A percentile compares a stretch with the other conserved stretches of the same genome.
Evolutionary conservation across 2,888 invertebrate genomes (phyloP).

Genomic region (Hesperia comma): DNA sequence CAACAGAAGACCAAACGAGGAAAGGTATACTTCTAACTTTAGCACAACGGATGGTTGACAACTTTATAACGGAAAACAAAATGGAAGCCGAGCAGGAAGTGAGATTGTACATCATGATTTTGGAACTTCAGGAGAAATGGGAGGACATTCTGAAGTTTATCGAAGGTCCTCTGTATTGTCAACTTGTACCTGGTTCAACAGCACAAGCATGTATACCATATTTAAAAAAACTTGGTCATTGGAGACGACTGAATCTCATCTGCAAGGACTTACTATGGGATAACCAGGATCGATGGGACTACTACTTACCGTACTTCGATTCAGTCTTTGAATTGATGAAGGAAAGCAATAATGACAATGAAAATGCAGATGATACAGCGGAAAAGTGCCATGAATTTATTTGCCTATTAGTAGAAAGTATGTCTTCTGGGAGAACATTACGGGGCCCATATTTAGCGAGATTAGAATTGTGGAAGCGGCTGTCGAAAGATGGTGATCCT

Average conservation of each 20-base stretch:
- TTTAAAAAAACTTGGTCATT: constrained; percentile 88
- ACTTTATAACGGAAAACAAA: constrained; percentile 93
- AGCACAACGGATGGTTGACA: constrained; percentile 97
- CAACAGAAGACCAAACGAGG: constrained; percentile 81
- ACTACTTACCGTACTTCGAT: constrained; percentile 88
- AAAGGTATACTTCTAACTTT: constrained; percentile 90
- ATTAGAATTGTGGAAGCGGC: constrained; percentile 88
- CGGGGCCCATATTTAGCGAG: constrained; percentile 94
- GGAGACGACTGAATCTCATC: constrained; percentile 89
- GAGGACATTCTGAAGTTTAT: constrained; percentile 92
- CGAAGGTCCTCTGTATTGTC: constrained; percentile 89
- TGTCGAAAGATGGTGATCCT: constrained; percentile 82
- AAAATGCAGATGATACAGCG: constrained; percentile 66
- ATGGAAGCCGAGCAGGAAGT: constrained; percentile 97
- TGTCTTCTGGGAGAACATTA: constrained; percentile 75
- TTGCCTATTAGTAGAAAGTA: constrained; percentile 79
- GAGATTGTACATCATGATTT: constrained; percentile 93
- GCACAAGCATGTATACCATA: constrained; percentile 89
- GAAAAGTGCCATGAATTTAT: constrained; percentile 78
- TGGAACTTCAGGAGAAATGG: constrained; percentile 90
- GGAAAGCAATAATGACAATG: constrained; percentile 51
- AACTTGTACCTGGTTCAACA: constrained; percentile 87
- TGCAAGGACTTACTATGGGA: constrained; percentile 89
- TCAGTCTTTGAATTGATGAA: constrained; percentile 87
- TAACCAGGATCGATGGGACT: constrained; percentile 90